Base-by-base conservation (phyloP, 2,888 invertebrate genomes). In the Parasteatoda lunata region DNA sequence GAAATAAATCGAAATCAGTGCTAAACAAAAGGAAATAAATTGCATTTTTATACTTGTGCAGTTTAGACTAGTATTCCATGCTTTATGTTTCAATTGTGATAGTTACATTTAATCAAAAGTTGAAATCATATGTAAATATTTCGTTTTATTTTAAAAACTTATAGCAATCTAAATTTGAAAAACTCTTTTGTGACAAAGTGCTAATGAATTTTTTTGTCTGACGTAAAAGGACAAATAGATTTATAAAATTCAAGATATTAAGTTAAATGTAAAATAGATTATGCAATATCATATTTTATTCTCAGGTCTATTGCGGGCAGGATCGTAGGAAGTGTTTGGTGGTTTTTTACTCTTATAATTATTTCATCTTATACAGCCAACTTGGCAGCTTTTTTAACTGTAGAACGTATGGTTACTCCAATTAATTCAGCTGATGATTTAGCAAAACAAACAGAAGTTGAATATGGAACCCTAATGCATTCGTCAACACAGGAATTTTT, bases 351-450 rank as follows among this genome's bases (percentile, higher is more conserved):
- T 0, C 94, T 99, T 89, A 99, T 99, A 91, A 94, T 99, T 86
- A 97, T 98, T 89, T 98, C 98, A 81, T 98, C 98, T 45, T 99
- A 99, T 92, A 99, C 99, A 75, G 99, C 99, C 88, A 99, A 99
- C 93, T 94, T 99, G 90, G 98, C 98, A 2, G 99, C 99, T 4
- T 99, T 99, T 92, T 94, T 99, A 85, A 99, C 99, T n/a, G 96
- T 98, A 83, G 98, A 98, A 92, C 94, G 98, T 90, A 98, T 98
- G 95, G 95, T 97, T 7, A 96, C 97, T 13, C 98, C 98, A 30
- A 96, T 98, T 90, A 97, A 96, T 92, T 96, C 96, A 54, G 96
- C 97, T 0, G 96, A 98, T 91, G 97, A 97, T 92, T 93, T 97
- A 81, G 96, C 97, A 59, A 95, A 96, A 82, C 97, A 98, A 93